Evolutionary conservation across 2,888 invertebrate species (phyloP), one percentile per base, ranked within the genome.

Genomic region (Campoplex nolae): DNA sequence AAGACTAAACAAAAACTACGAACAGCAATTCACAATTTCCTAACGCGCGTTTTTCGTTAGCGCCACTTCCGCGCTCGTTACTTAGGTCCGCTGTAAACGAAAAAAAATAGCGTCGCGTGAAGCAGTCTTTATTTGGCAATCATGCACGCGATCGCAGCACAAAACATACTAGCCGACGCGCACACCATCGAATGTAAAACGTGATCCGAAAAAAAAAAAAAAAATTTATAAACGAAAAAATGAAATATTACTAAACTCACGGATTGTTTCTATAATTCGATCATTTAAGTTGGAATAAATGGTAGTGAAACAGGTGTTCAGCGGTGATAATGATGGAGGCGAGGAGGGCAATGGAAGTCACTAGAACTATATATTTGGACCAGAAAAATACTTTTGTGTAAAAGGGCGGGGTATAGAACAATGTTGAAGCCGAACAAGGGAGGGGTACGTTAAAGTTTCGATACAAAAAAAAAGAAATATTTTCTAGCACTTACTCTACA

Each of bases 401-500:
- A 56, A 56, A 70, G 58, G 58, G 58, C 62, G 32, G 6, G 32
- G 32, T 38, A n/a, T 9, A 48, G 18, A 45, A 45, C 42, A 56
- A 54, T 28, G 42, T 11, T 7, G 23, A 68, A 65, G 42, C n/a
- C 51, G 13, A 16, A 51, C 67, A 51, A 77, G 13, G 38, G 42
- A 42, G 23, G 13, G 13, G 16, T 16, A 67, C 48, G 35, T 23
- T 23, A n/a, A 28, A 77, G 62, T 32, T 65, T 28, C 54, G 16
- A 35, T 28, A 42, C 1, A 9, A 18, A 13, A 48, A 54, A 79
- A 62, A 35, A 71, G 23, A 71, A 48, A 62, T 79, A 70, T 62
- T 62, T 42, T 68, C 48, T 48, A 45, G 48, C 70, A 80, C 80
- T 54, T 45, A 80, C 80, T 42, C 58, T 80, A 80, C 71, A 56